Evolutionary conservation across 2,113 vertebrate species (phyloP).

Genomic region (Trichomycterus rosablanca): DNA sequence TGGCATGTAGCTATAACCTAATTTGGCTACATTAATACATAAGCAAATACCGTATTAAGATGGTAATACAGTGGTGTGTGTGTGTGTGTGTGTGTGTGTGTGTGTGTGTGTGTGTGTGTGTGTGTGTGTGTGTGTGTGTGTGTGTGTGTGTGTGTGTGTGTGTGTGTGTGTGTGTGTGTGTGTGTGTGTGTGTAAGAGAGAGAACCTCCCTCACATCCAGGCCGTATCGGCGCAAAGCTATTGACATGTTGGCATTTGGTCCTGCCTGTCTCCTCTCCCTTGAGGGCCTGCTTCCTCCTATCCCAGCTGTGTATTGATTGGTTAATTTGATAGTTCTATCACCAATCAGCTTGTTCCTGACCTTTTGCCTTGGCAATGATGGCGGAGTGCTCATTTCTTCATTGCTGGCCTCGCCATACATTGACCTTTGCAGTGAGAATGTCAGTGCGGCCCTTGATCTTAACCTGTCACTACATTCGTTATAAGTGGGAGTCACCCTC

Average conservation of each 20-base stretch:
- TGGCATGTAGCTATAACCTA: no score
- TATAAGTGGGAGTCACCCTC: conserved; percentile 79
- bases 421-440: conserved; percentile 93
- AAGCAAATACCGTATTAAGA: no score
- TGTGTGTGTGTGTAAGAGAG: not conserved
- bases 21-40: no score
- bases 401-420: conserved; percentile 82
- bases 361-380: conserved; percentile 97
- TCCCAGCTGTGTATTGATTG: conserved; percentile 88
- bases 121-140: no score
- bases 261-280: conserved; percentile 67
- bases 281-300: conserved; percentile 77
- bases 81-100: conserved; percentile 4
- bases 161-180: conserved; percentile 6
- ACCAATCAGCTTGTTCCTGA: conserved; percentile 97
- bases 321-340: conserved; percentile 99
- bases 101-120: conserved; percentile 18
- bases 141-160: conserved; percentile 15
- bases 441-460: conserved; percentile 88
- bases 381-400: conserved; percentile 85
- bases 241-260: conserved; percentile 90
- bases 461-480: conserved; percentile 86
- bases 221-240: conserved; percentile 72
- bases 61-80: not conserved
- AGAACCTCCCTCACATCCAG: conserved; percentile 18